Conservation (phyloP, 2,888 invertebrate species). For the Temnothorax unifasciatus region DNA sequence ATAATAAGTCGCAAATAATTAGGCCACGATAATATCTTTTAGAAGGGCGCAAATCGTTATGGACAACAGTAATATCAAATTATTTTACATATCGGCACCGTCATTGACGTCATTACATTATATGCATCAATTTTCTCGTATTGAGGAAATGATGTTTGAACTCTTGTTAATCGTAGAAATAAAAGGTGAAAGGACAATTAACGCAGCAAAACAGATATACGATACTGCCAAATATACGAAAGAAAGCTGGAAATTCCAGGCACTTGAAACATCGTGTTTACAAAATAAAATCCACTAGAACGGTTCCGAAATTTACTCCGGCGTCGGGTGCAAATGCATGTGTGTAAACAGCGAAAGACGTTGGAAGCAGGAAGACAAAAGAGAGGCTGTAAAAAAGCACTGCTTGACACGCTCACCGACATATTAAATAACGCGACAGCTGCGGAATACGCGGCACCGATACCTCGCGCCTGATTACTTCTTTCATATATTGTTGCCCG, state of each 20-base stretch:
- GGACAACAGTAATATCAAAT: neutral
- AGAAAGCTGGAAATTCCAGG: slow-evolving; percentile 57
- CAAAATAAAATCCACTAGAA: slow-evolving; percentile 72
- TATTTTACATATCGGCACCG: neutral
- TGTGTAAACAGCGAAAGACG: neutral
- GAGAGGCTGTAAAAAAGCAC: slow-evolving; percentile 6
- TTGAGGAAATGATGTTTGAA: neutral
- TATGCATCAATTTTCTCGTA: neutral
- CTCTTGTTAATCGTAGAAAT: neutral
- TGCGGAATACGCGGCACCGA: slow-evolving; percentile 75
- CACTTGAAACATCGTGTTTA: slow-evolving; percentile 71
- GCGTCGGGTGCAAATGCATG: neutral
- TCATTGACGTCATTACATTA: neutral
- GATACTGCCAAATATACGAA: slow-evolving; percentile 42
- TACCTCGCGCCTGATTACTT: slow-evolving; percentile 39
- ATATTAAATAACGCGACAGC: slow-evolving; percentile 82
- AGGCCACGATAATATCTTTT: neutral
- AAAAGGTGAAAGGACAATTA: neutral
- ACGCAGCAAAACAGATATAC: neutral
- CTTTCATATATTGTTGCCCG: slow-evolving; percentile 19
- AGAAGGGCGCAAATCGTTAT: neutral
- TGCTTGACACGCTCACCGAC: slow-evolving; percentile 55
- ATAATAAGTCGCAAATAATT: slow-evolving; percentile 39
- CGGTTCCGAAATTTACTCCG: slow-evolving; percentile 47
- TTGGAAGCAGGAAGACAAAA: slow-evolving; percentile 16